A percentile compares a stretch with the other conserved stretches of the same genome.
These are phyloP conservation scores for Diaperis boleti DNA, from an alignment of 2,888 invertebrate genomes.

Conservation along the genomic window DNA sequence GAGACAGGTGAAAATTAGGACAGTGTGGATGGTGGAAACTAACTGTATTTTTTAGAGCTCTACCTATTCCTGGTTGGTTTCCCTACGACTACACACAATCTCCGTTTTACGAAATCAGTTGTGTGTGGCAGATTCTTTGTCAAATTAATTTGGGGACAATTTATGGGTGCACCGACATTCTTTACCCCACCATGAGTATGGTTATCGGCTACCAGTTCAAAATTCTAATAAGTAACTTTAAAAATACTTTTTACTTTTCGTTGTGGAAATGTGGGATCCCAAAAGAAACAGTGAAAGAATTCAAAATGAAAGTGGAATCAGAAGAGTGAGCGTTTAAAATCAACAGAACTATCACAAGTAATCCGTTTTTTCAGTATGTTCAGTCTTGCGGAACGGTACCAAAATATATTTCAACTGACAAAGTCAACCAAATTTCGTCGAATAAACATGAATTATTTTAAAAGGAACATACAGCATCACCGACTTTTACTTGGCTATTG, in stretches of 20 bases:
- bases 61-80: neutral
- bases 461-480: neutral
- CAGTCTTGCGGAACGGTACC: neutral
- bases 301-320: neutral
- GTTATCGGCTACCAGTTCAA: conserved; percentile 2
- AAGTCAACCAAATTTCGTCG: neutral
- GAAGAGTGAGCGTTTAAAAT: neutral
- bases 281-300: neutral
- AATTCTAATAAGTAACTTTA: neutral
- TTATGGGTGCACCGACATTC: conserved; percentile 5
- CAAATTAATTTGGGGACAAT: neutral
- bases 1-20: neutral
- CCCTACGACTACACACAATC: conserved; percentile 6
- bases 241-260: conserved; percentile 6
- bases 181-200: neutral
- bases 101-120: conserved; percentile 1
- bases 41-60: neutral
- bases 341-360: no score
- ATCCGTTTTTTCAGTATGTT: neutral
- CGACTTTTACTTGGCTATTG: neutral
- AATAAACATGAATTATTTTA: neutral
- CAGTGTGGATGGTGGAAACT: neutral
- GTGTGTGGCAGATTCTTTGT: conserved; percentile 3
- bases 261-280: neutral
- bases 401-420: neutral